A percentile compares a stretch with the other conserved stretches of the same genome.
phyloP scores from a whole-genome alignment of 2,113 vertebrate genomes.

The Lepus timidus region DNA sequence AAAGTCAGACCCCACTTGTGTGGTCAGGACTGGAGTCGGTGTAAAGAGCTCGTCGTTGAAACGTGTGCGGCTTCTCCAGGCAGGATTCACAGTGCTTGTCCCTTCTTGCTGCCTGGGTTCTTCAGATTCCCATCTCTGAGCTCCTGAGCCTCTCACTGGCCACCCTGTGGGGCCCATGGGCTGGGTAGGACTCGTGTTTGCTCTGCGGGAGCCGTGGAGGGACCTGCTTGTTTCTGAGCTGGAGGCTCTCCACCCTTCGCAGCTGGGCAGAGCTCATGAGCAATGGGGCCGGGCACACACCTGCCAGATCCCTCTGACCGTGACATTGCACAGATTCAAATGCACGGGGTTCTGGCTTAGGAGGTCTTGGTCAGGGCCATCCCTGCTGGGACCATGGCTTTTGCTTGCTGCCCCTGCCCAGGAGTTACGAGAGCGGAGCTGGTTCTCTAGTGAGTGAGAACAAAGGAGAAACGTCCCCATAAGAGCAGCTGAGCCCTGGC shows the following conservation, averaged over 20 bases:
- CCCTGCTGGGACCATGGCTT: background rate
- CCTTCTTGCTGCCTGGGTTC: background rate
- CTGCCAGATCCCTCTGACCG: background rate
- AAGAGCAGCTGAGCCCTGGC: background rate
- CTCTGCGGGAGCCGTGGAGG: background rate
- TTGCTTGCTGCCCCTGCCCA: too few species aligned
- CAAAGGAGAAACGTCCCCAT: background rate
- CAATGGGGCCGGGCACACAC: background rate
- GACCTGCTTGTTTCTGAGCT: background rate
- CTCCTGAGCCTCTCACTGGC: too few species aligned
- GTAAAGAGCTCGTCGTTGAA: accelerated
- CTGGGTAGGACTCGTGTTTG: background rate
- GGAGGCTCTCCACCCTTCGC: accelerated
- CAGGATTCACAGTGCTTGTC: too few species aligned
- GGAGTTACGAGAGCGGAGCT: background rate
- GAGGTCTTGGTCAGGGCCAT: accelerated
- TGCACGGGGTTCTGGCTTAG: background rate
- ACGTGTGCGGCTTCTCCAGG: accelerated
- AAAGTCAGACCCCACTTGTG: accelerated
- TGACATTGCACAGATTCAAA: too few species aligned
- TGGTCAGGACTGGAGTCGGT: background rate
- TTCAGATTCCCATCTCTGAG: too few species aligned
- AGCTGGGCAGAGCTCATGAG: background rate
- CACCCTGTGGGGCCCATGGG: accelerated
- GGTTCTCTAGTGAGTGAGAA: background rate